phyloP scores from a whole-genome alignment of 2,113 vertebrate species.

The Tiliqua scincoides region DNA sequence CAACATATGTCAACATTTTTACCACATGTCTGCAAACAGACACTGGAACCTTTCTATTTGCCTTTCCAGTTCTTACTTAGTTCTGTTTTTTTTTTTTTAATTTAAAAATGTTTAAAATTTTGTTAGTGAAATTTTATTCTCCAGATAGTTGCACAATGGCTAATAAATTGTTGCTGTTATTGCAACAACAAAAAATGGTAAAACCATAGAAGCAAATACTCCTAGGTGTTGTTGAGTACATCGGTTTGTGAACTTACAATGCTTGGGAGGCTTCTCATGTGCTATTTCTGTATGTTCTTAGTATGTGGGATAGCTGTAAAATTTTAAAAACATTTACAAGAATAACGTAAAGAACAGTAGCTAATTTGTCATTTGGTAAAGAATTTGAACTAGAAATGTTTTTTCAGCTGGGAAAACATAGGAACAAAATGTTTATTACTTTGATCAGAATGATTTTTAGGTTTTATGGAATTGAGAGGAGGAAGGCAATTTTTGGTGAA shows the following conservation, averaged over 20 bases:
- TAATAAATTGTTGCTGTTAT: background rate
- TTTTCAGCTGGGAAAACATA: accelerated
- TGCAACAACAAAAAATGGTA: background rate
- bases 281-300: background rate
- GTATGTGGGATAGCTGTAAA: background rate
- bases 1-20: constrained; percentile 16
- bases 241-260: background rate
- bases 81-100: constrained; percentile 5
- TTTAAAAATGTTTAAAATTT: constrained; percentile 30
- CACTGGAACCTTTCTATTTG: constrained; percentile 11
- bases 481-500: background rate
- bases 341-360: background rate
- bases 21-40: background rate
- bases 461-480: background rate
- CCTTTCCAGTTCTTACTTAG: constrained; percentile 26
- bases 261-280: background rate
- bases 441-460: background rate
- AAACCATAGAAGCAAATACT: background rate
- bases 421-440: background rate
- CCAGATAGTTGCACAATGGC: constrained; percentile 24
- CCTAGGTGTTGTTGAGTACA: background rate
- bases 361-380: background rate
- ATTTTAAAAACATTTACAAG: background rate
- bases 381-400: background rate
- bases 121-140: constrained; percentile 29